phyloP scores from a whole-genome alignment of 2,113 vertebrate genomes.

The Gopherus evgoodei region DNA sequence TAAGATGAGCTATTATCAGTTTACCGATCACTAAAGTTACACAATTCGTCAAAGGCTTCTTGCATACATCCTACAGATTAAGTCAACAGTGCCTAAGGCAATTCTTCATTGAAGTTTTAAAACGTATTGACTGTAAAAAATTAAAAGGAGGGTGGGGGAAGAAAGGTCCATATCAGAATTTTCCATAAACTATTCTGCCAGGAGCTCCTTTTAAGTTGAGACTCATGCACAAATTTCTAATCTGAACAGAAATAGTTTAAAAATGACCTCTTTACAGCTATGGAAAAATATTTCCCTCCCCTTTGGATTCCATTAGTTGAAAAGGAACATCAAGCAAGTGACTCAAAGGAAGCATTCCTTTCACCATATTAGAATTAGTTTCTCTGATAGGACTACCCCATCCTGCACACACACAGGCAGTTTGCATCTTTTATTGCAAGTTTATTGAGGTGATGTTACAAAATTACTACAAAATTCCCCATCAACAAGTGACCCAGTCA shows the following conservation, averaged over 20 bases:
- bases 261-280: not conserved
- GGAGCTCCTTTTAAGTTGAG: not conserved
- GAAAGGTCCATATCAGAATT: not conserved
- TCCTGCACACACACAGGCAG: not conserved
- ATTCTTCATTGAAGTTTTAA: not conserved
- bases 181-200: not conserved
- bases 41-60: not conserved
- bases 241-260: not conserved
- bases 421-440: not conserved
- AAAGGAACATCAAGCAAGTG: not conserved
- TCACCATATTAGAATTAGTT: not conserved
- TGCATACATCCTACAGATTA: not conserved
- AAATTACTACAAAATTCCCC: not conserved
- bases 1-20: not conserved
- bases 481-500: not conserved
- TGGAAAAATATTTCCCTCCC: not conserved
- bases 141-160: not conserved
- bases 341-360: not conserved
- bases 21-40: not conserved
- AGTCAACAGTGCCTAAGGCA: not conserved
- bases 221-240: not conserved
- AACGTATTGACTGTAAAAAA: not conserved
- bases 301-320: not conserved
- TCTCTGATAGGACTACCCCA: not conserved
- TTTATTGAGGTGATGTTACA: not conserved